Base-by-base conservation (phyloP, 1,140 invertebrate genomes). In the Drosophila bipectinata region DNA sequence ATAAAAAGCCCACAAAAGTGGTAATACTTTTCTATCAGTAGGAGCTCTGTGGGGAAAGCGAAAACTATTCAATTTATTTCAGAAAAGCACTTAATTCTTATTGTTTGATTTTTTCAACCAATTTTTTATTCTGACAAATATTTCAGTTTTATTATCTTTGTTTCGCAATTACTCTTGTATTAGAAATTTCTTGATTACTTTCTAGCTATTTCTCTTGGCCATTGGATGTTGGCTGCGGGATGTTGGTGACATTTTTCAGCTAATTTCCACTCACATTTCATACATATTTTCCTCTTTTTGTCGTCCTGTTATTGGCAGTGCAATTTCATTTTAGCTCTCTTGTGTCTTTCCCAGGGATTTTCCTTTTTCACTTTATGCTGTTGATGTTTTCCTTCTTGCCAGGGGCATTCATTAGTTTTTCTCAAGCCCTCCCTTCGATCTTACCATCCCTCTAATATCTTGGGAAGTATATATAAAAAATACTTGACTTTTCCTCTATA, bases 221-320 rank as follows among this genome's bases (percentile, higher is more conserved):
- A 6, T 34, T 60, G 39, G 4, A 12, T 28, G 26, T 28, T 21
- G 8, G 28, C 32, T 34, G 9, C 9, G 8, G 32, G 32, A 34
- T 77, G 76, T 30, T 56, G 64, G 61, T 83, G 76, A 83, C 72
- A 79, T 52, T 76, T 71, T 57, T 44, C 63, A 76, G 61, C 39
- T 75, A 66, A 64, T 75, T 67, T 64, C 59, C 72, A 67, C 72
- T 60, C 72, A 60, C 61, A 72, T 79, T 72, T 79, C 39, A 39
- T 58, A 66, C 52, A 28, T 63, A 34, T 56, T 63, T 57, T 49
- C 21, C 66, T 44, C 47, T 63, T 67, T 61, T 62, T 61, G 37
- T 39, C 59, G 41, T 56, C 72, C 59, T 57, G 64, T n/a, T 74
- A 74, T 82, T 81, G 80, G 68, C 58, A 48, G 64, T 71, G 64